Evolutionary conservation across 37 sponge, comb jelly and placozoan genomes (phyloP).

Genomic region (Halisarca cf. caerulea): DNA sequence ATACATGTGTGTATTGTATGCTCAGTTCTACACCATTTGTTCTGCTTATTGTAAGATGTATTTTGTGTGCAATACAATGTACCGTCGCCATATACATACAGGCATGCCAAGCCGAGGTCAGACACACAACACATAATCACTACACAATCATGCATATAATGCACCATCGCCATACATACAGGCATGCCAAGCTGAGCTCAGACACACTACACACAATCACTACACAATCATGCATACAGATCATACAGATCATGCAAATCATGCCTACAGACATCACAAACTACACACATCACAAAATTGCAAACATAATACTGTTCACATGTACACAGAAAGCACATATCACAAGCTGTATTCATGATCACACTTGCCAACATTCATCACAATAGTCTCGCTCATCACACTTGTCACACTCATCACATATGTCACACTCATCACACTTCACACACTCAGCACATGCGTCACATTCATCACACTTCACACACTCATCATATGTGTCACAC

Average conservation of each 20-base stretch:
- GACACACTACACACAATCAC: slow-evolving; percentile 11
- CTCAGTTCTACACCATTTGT: background rate
- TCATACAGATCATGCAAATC: no score
- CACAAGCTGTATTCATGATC: no score
- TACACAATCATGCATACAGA: slow-evolving; percentile 7
- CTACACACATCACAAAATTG: no score
- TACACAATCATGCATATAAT: slow-evolving; percentile 1
- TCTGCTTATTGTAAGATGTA: no score
- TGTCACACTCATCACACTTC: no score
- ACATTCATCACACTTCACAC: slow-evolving; percentile 11
- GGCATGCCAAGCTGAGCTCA: background rate
- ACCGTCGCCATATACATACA: background rate
- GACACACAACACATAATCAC: slow-evolving; percentile 11
- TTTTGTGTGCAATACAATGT: no score
- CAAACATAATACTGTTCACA: no score
- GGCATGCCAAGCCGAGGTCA: background rate
- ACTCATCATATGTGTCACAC: slow-evolving; percentile 17
- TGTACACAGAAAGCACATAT: no score
- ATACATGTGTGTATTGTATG: background rate
- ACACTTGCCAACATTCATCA: no score
- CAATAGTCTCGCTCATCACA: no score
- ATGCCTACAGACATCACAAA: background rate
- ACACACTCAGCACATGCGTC: slow-evolving; percentile 16
- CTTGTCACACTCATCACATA: no score
- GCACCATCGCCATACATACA: slow-evolving; percentile 9